Conservation (phyloP, 2,113 vertebrate genomes). For the Actenoides lindsayi region DNA sequence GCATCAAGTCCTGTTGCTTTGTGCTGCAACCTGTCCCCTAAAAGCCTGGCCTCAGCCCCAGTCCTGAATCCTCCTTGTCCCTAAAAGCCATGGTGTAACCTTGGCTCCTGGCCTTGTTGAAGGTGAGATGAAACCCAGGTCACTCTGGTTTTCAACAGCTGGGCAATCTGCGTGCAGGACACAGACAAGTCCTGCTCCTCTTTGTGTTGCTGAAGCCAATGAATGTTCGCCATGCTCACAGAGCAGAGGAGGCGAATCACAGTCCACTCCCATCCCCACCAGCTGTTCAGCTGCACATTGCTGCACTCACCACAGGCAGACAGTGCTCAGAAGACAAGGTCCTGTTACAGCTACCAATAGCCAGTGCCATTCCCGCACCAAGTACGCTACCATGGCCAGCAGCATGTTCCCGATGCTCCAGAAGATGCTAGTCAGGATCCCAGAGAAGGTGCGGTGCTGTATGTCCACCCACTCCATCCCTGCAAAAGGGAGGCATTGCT, state of each 20-base stretch:
- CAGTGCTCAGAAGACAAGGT: conserved; percentile 77
- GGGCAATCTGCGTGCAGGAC: background rate
- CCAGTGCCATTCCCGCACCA: conserved; percentile 85
- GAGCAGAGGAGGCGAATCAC: background rate
- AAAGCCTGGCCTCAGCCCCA: background rate
- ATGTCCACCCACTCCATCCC: conserved; percentile 85
- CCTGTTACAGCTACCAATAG: conserved; percentile 79
- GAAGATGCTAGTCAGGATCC: conserved; percentile 77
- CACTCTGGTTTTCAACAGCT: background rate
- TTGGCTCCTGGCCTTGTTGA: background rate
- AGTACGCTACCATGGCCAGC: conserved; percentile 79
- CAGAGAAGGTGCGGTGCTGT: conserved; percentile 78
- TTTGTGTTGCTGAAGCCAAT: background rate
- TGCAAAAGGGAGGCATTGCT: background rate
- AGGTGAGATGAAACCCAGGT: background rate
- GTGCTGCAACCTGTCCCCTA: background rate
- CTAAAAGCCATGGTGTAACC: background rate
- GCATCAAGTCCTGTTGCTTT: background rate
- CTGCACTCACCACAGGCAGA: conserved; percentile 82
- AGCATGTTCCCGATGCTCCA: conserved; percentile 84
- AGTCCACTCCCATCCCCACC: background rate
- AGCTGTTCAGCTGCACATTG: fast-evolving
- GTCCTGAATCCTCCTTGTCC: background rate
- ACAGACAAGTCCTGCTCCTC: background rate
- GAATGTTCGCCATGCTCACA: fast-evolving